phyloP scores from a whole-genome alignment of 2,888 invertebrate genomes.

The Drosophila paracracens region DNA sequence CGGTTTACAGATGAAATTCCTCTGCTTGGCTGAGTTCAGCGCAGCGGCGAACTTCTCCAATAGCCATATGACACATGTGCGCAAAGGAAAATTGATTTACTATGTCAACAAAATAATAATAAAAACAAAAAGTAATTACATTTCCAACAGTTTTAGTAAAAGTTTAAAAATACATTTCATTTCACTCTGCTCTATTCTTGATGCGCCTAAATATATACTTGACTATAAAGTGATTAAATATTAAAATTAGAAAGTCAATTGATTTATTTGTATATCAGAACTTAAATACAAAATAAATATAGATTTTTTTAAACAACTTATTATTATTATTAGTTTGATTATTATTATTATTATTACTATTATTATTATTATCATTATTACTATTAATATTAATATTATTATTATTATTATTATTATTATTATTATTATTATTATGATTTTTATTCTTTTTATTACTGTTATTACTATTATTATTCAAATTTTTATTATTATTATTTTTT shows the following conservation, averaged over 20 bases:
- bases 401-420: too few species aligned
- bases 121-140: neutral
- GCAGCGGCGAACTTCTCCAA: neutral
- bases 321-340: too few species aligned
- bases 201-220: neutral
- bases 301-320: too few species aligned
- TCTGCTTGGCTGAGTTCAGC: neutral
- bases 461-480: too few species aligned
- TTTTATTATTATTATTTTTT: too few species aligned
- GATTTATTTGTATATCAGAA: neutral
- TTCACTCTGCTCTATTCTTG: neutral
- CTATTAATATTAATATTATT: too few species aligned
- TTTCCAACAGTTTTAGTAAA: too few species aligned
- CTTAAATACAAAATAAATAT: neutral
- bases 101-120: neutral
- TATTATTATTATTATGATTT: too few species aligned
- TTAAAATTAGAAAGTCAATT: too few species aligned
- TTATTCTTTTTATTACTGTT: too few species aligned
- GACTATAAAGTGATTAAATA: neutral
- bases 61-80: neutral
- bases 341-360: too few species aligned
- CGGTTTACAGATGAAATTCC: constrained; percentile 19
- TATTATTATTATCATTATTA: too few species aligned
- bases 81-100: neutral
- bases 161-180: neutral